A percentile compares a stretch with the other conserved stretches of the same genome.
Evolutionary conservation across 2,113 vertebrate genomes (phyloP).

Genomic region (Furnarius figulus): DNA sequence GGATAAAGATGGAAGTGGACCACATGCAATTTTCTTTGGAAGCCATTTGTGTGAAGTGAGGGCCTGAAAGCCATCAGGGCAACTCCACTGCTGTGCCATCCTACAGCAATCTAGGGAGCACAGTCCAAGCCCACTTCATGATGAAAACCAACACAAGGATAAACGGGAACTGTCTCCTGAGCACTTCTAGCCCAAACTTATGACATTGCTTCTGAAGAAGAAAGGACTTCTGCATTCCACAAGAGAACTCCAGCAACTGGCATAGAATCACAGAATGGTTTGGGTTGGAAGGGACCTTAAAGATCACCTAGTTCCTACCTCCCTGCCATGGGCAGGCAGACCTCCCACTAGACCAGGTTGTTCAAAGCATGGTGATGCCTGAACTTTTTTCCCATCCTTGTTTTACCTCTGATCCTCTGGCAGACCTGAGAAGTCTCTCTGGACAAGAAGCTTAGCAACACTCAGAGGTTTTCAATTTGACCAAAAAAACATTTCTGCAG

Average conservation of each 20-base stretch:
- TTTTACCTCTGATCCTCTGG: background rate
- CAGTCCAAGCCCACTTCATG: background rate
- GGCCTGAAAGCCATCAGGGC: background rate
- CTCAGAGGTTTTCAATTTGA: background rate
- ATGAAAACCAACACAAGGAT: background rate
- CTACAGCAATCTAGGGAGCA: rapidly evolving
- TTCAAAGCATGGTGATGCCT: background rate
- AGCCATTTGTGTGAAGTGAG: rapidly evolving
- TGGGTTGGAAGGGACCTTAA: background rate
- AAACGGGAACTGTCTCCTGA: rapidly evolving
- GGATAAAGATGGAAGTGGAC: background rate
- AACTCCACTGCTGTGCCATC: rapidly evolving
- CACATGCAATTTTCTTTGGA: background rate
- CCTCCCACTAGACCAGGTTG: background rate
- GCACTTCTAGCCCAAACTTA: background rate
- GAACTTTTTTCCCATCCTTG: rapidly evolving
- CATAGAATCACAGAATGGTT: rapidly evolving
- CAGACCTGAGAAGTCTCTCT: background rate
- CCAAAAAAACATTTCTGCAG: rapidly evolving
- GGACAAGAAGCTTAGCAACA: background rate
- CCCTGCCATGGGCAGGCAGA: background rate
- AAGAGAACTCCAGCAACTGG: background rate
- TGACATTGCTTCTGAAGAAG: background rate
- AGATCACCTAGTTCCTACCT: background rate
- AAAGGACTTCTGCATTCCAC: background rate